Evolutionary conservation across 2,797 vertebrate genomes (phyloP).

Genomic region (Pangasius djambal): DNA sequence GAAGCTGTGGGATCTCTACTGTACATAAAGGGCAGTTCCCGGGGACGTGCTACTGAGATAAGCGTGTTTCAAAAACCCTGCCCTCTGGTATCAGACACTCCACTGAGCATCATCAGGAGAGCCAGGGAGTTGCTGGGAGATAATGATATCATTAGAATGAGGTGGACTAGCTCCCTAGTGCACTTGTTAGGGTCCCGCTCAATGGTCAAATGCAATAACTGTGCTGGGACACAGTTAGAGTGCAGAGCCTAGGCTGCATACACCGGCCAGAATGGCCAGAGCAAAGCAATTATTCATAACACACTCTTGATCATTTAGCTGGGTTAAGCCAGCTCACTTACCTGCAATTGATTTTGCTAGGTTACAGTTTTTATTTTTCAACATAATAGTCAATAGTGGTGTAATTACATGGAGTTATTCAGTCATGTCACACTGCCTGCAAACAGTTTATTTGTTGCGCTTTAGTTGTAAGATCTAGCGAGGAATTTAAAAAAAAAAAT

Average conservation of each 20-base stretch:
- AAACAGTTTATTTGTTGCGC: not conserved
- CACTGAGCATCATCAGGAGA: not conserved
- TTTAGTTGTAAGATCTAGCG: not conserved
- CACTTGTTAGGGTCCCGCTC: not conserved
- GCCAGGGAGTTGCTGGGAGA: not conserved
- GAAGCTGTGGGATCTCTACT: constrained; percentile 22
- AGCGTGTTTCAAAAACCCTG: not conserved
- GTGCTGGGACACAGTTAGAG: not conserved
- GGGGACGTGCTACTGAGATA: not conserved
- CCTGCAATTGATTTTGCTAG: too few relatives aligned
- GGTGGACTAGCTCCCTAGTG: not conserved
- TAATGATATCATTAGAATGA: constrained; percentile 23
- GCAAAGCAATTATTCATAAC: not conserved
- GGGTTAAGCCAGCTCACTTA: not conserved
- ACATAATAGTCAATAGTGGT: not conserved
- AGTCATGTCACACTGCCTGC: not conserved
- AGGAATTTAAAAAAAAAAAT: not conserved
- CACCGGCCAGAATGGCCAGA: not conserved
- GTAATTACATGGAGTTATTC: not conserved
- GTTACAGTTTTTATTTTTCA: not conserved
- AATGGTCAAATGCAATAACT: not conserved
- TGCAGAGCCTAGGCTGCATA: not conserved
- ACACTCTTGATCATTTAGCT: not conserved
- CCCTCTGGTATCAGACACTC: not conserved
- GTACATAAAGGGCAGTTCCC: constrained; percentile 5